Evolutionary conservation across 2,113 vertebrate species (phyloP).

Genomic region (Papio anubis): DNA sequence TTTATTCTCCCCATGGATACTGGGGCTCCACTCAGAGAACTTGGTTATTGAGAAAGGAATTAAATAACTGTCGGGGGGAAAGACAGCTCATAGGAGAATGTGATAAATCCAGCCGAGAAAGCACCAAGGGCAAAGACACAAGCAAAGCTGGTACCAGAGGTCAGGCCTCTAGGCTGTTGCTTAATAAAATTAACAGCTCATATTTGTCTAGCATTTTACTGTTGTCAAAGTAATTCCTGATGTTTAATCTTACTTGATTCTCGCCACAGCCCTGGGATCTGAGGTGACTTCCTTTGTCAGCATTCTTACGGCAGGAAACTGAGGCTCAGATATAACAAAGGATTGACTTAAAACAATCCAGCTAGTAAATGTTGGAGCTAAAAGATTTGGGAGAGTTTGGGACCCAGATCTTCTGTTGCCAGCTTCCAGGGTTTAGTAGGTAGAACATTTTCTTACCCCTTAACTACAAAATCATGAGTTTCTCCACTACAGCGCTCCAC

Average conservation of each 20-base stretch:
- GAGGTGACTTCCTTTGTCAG: constrained; percentile 25
- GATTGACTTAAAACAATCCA: background rate
- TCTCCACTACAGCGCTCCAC: background rate
- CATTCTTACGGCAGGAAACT: background rate
- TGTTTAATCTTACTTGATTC: constrained; percentile 34
- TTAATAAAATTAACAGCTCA: constrained; percentile 70
- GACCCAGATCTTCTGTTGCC: background rate
- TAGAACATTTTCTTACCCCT: background rate
- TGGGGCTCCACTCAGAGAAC: constrained; percentile 57
- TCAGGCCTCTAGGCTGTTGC: constrained; percentile 49
- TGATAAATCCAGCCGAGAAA: constrained; percentile 62
- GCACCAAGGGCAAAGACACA: constrained; percentile 29
- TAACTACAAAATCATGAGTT: background rate
- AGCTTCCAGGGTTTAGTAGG: background rate
- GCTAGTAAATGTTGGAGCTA: background rate
- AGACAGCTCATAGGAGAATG: constrained; percentile 59
- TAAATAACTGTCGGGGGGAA: constrained; percentile 68
- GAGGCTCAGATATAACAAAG: background rate
- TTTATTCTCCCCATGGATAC: constrained; percentile 62
- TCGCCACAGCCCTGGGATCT: background rate
- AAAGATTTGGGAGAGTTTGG: background rate
- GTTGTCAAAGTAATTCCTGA: constrained; percentile 46
- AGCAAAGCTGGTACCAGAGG: constrained; percentile 31
- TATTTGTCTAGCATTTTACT: constrained; percentile 62
- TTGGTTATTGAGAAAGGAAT: constrained; percentile 70